Evolutionary conservation across 2,113 vertebrate genomes (phyloP), one percentile per base, ranked within the genome.

Genomic region (Corapipo altera): DNA sequence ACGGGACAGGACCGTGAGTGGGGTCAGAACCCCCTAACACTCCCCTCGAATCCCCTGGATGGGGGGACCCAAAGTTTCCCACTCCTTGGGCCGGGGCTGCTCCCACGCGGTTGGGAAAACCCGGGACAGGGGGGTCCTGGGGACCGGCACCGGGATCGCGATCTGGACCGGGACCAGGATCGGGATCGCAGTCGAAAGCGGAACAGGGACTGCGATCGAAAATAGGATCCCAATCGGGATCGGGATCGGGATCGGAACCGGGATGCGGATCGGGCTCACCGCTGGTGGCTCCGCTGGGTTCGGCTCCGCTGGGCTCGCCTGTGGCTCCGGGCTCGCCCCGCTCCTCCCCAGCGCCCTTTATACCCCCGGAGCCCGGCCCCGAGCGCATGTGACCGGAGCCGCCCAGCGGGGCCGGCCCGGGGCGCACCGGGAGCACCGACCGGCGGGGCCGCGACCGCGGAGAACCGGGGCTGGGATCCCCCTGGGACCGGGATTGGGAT

Each of bases 351-450:
- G 69, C 62, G 41, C 28, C 61, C 43, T 90, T 95, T 95, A 83
- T 95, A n/a, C 8, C 49, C 59, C 54, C 71, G 23, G 49, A 52
- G 93, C 69, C 82, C 93, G 49, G 49, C 90, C 93, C 90, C 86
- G 71, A 30, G 73, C 73, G 57, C 93, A 95, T 51, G 94, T 93
- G 87, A 95, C 83, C 91, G 78, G 91, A 35, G 51, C 91, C 94
- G 87, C 93, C 91, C 91, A 8, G 6, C 72, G 91, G 93, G 93
- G 93, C 86, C 82, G 86, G 55, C 32, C 71, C 86, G 81, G 73
- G 92, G 88, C 77, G 92, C 48, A 3, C 58, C 71, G 77, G 90
- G 90, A 73, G 76, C 85, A 58, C 28, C 90, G 89, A 94, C 76
- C 57, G 23, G 15, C 9, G 9, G 58, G 48, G 41, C 54, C 55